phyloP scores from a whole-genome alignment of 2,113 vertebrate species.

The Rattus rattus region DNA sequence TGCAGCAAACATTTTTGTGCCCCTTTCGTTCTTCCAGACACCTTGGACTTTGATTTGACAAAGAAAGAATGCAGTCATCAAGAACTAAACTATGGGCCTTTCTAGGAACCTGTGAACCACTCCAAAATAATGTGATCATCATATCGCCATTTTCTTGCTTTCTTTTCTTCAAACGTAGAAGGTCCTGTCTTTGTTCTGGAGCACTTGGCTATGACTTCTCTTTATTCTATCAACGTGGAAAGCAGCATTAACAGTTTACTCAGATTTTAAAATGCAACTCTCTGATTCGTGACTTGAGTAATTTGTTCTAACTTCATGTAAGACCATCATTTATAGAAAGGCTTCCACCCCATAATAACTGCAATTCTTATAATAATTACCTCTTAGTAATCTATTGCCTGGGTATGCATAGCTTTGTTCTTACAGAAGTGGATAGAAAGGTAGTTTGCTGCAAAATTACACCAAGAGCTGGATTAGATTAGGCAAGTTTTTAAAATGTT shows the following conservation, averaged over 20 bases:
- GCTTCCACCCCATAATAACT: not conserved
- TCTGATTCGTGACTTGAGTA: not conserved
- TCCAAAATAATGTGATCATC: not conserved
- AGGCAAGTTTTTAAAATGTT: conserved; percentile 41
- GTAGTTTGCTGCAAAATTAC: conserved; percentile 41
- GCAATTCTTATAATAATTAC: not conserved
- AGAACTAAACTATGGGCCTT: not conserved
- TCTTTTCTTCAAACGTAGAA: conserved; percentile 12
- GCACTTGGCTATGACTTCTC: not conserved
- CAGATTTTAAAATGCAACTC: not conserved
- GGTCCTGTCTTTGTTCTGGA: not conserved
- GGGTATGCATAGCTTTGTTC: conserved; percentile 35
- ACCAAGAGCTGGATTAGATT: conserved; percentile 14
- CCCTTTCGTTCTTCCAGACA: not conserved
- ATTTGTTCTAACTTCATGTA: not conserved
- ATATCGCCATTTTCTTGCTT: not conserved
- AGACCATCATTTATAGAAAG: conserved; percentile 43
- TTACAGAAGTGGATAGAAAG: conserved; percentile 12
- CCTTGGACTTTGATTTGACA: not conserved
- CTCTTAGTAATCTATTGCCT: not conserved
- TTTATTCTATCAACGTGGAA: not conserved
- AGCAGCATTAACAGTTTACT: not conserved
- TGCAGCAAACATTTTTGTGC: not conserved
- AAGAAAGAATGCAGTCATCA: not conserved
- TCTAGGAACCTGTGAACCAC: not conserved